phyloP scores from a whole-genome alignment of 2,113 vertebrate genomes.

The Thunnus thynnus region DNA sequence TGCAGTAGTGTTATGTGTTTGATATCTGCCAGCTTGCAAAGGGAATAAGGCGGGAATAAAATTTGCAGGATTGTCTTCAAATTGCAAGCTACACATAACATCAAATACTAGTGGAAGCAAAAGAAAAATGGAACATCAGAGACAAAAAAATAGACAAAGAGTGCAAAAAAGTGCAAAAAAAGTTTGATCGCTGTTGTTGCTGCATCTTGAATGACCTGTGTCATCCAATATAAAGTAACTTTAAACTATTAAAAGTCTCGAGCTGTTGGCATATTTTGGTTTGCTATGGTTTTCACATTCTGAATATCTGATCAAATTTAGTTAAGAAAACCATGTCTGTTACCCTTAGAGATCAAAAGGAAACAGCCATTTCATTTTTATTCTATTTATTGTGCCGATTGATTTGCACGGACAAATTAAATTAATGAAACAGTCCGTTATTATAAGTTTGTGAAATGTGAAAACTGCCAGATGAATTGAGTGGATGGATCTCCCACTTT shows the following conservation, averaged over 20 bases:
- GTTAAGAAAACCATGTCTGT: neutral
- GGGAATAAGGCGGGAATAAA: neutral
- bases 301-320: neutral
- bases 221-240: too few species aligned
- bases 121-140: neutral
- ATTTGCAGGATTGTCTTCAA: neutral
- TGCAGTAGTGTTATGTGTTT: neutral
- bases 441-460: neutral
- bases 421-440: neutral
- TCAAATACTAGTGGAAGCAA: neutral
- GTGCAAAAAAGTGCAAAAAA: too few species aligned
- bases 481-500: slow-evolving; percentile 31
- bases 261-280: neutral
- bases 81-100: neutral
- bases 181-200: too few species aligned
- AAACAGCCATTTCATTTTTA: slow-evolving; percentile 17
- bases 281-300: neutral
- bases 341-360: slow-evolving; percentile 50
- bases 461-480: slow-evolving; percentile 23
- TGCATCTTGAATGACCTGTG: too few species aligned
- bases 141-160: too few species aligned
- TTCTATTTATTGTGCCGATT: slow-evolving; percentile 28
- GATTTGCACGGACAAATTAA: slow-evolving; percentile 38
- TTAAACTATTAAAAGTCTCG: neutral
- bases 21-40: neutral